phyloP scores from a whole-genome alignment of 92 coral and sea anemone species.

The Palythoa grandis region DNA sequence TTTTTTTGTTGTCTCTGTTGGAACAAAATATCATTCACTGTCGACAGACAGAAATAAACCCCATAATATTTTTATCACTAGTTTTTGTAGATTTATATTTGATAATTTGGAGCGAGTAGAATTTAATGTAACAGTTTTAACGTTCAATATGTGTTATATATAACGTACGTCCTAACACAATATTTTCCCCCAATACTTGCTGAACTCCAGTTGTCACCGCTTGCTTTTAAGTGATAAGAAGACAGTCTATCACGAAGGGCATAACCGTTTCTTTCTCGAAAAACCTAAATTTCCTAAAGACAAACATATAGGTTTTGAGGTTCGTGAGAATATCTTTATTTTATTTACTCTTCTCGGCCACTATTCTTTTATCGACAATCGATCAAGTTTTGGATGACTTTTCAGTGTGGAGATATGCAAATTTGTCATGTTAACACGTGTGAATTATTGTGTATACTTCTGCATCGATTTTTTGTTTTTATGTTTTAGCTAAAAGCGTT shows the following conservation, averaged over 20 bases:
- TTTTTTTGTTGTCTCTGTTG: no score
- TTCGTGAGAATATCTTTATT: slow-evolving; percentile 30
- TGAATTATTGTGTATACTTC: slow-evolving; percentile 15
- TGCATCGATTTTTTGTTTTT: neutral
- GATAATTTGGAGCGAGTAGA: no score
- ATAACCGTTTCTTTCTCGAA: neutral
- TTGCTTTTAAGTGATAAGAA: neutral
- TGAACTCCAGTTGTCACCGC: neutral
- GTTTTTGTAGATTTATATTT: no score
- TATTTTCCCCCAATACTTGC: neutral
- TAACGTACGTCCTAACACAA: neutral
- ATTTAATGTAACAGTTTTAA: no score
- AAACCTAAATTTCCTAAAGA: neutral
- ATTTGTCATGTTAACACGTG: slow-evolving; percentile 30
- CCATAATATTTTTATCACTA: no score
- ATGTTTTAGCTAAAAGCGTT: neutral
- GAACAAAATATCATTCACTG: no score
- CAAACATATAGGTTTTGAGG: neutral
- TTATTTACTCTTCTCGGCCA: slow-evolving; percentile 15
- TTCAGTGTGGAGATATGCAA: slow-evolving; percentile 32
- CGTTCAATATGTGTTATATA: no score
- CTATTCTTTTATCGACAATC: slow-evolving; percentile 14
- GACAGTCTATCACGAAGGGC: neutral
- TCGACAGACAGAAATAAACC: no score
- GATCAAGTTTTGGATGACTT: neutral